These are phyloP conservation scores for Atta colombica DNA, from an alignment of 1,140 invertebrate genomes.

Conservation along the genomic window DNA sequence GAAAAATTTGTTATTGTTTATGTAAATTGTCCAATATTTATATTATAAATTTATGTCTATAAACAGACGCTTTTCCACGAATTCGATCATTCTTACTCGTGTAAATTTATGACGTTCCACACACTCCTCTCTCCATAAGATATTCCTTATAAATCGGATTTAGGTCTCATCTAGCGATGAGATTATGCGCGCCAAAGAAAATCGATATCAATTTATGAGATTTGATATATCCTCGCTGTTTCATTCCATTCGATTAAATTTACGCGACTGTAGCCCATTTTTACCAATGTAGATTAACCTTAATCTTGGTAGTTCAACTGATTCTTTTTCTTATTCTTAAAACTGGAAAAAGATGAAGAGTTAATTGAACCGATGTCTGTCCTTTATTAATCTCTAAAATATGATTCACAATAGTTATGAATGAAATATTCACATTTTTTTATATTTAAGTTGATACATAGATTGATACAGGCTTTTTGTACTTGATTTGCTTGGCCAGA, in stretches of 20 bases:
- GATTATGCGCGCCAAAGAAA: constrained; percentile 1
- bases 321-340: no score
- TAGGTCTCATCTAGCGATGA: neutral
- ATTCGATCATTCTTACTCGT: neutral
- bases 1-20: constrained; percentile 7
- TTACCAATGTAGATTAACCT: no score
- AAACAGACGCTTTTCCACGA: neutral
- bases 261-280: neutral
- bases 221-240: constrained; percentile 25
- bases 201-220: constrained; percentile 43
- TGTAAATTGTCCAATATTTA: neutral
- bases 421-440: constrained; percentile 24
- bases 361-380: neutral
- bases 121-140: neutral
- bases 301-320: no score
- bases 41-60: neutral
- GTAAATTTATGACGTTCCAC: constrained; percentile 3
- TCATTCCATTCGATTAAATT: constrained; percentile 10
- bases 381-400: constrained; percentile 8
- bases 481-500: neutral
- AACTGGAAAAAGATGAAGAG: no score
- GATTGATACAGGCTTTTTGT: neutral
- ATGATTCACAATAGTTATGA: neutral
- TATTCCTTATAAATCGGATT: constrained; percentile 21
- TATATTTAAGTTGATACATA: neutral